A percentile compares a stretch with the other conserved stretches of the same genome.
Conservation (phyloP, 2,797 vertebrate genomes). For the Heliangelus exortis region DNA sequence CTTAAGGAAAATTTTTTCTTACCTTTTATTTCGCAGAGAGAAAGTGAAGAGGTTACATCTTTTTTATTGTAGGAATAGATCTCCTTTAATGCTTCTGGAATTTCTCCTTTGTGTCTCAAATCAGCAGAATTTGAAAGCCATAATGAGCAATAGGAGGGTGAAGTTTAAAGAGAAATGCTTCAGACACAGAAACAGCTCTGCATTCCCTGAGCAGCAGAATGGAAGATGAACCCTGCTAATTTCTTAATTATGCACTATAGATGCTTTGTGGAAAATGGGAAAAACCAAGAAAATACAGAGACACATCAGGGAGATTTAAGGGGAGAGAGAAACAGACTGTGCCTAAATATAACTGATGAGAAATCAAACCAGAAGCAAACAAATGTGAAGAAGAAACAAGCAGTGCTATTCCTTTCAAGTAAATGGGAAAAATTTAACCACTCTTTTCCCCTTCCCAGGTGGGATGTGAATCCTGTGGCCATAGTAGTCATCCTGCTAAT, state of each 20-base stretch:
- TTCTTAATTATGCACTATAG: neutral
- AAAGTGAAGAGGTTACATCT: slow-evolving; percentile 7
- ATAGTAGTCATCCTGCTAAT: neutral
- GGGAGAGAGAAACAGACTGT: neutral
- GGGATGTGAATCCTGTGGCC: neutral
- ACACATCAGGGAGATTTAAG: neutral
- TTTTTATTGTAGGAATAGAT: slow-evolving; percentile 39
- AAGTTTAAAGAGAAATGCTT: slow-evolving; percentile 3
- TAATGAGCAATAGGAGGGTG: slow-evolving; percentile 27
- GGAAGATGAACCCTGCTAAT: neutral
- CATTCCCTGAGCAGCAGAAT: neutral
- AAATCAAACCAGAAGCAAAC: neutral
- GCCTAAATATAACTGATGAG: neutral
- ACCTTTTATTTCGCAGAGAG: neutral
- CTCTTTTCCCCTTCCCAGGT: neutral
- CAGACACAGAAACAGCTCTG: neutral
- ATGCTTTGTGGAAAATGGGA: neutral
- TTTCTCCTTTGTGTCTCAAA: slow-evolving; percentile 58
- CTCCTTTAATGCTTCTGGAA: slow-evolving; percentile 33
- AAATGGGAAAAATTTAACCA: neutral
- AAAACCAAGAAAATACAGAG: neutral
- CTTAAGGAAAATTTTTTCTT: slow-evolving; percentile 27
- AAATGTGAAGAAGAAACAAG: neutral
- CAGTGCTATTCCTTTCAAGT: neutral
- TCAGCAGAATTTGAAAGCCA: slow-evolving; percentile 40